Percentiles rank a stretch among this genome's conserved stretches.
phyloP scores from a whole-genome alignment of 1,140 invertebrate species.

The Hyposmocoma kahamanoa region DNA sequence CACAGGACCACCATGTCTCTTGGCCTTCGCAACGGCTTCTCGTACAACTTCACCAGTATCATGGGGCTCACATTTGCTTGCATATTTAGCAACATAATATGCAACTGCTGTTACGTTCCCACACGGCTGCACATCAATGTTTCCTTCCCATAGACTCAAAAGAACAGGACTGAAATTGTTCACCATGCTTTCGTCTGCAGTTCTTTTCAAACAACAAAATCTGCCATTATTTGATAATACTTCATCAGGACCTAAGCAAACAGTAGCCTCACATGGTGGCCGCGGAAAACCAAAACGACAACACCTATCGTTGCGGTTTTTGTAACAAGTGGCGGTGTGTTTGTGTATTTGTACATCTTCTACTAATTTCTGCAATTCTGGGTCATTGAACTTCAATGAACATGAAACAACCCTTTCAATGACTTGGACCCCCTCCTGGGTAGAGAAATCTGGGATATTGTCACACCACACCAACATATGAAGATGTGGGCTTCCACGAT shows the following conservation, averaged over 20 bases:
- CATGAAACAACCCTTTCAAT: constrained; percentile 12
- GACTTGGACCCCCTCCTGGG: constrained; percentile 12
- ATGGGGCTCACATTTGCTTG: constrained; percentile 28
- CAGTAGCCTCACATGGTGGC: not conserved
- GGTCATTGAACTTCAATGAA: not conserved
- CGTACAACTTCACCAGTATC: constrained; percentile 22
- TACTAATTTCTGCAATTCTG: not conserved
- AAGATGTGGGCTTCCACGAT: constrained; percentile 22
- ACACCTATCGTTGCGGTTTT: not conserved
- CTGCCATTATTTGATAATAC: not conserved
- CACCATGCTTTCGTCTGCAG: not conserved
- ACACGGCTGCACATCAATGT: not conserved
- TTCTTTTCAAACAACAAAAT: constrained; percentile 1
- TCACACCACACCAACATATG: constrained; percentile 26
- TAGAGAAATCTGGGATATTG: constrained; percentile 16
- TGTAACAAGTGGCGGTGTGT: constrained; percentile 7
- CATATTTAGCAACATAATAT: constrained; percentile 32
- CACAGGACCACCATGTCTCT: constrained; percentile 10
- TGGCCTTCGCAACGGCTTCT: constrained; percentile 21
- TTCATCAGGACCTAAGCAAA: not conserved
- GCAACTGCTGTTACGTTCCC: constrained; percentile 11
- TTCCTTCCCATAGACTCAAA: not conserved
- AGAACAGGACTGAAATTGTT: constrained; percentile 3
- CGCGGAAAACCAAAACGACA: constrained; percentile 7
- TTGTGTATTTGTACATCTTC: constrained; percentile 1